phyloP scores from a whole-genome alignment of 1,140 invertebrate species.

The Drepana arcuata region DNA sequence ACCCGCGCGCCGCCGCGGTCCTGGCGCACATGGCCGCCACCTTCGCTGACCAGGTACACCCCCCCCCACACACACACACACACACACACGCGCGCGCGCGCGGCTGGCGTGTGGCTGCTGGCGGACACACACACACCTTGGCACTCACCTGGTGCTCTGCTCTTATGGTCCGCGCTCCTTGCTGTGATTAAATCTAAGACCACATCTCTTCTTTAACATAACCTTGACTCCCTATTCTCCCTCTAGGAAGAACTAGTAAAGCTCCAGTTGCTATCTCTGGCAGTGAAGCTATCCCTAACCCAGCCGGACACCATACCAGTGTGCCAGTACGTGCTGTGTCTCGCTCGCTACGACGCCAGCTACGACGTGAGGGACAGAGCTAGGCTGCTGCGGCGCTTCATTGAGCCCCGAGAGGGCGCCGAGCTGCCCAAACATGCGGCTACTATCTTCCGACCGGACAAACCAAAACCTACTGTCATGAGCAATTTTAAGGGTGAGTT shows the following conservation, averaged over 20 bases:
- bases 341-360: constrained; percentile 98
- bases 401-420: constrained; percentile 76
- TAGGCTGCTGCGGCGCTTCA: constrained; percentile 87
- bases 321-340: constrained; percentile 95
- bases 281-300: constrained; percentile 93
- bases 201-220: too few species aligned
- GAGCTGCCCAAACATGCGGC: constrained; percentile 81
- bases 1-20: background rate
- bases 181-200: too few species aligned
- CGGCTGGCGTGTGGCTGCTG: constrained; percentile 54
- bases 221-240: background rate
- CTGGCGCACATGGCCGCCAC: background rate
- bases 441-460: constrained; percentile 91
- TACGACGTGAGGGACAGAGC: constrained; percentile 98
- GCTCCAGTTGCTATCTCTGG: constrained; percentile 95
- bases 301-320: constrained; percentile 91
- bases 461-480: constrained; percentile 91
- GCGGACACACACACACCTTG: too few species aligned
- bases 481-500: constrained; percentile 73
- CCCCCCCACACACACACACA: too few species aligned
- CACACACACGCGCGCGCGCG: too few species aligned
- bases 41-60: background rate
- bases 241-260: constrained; percentile 93
- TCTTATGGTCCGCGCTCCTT: too few species aligned
- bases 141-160: too few species aligned